Evolutionary conservation across 2,888 invertebrate genomes (phyloP).

Genomic region (Diarsia mendica): DNA sequence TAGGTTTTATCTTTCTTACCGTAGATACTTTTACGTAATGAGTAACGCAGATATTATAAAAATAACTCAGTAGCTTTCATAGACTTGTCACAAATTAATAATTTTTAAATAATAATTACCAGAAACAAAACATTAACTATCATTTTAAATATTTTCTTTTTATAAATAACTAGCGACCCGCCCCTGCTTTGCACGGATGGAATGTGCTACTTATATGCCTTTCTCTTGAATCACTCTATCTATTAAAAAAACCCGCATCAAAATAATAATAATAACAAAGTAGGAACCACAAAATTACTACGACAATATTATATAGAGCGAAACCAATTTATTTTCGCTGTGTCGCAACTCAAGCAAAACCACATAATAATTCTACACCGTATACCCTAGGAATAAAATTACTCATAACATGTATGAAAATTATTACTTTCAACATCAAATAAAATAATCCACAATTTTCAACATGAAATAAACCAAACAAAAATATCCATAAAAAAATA

Average conservation of each 20-base stretch:
- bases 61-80: too few relatives aligned
- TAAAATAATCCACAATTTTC: conserved; percentile 7
- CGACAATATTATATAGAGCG: background rate
- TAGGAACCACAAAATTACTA: background rate
- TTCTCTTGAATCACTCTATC: too few relatives aligned
- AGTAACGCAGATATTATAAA: too few relatives aligned
- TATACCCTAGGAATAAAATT: background rate
- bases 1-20: background rate
- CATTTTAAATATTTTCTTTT: background rate
- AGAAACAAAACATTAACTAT: background rate
- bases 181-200: too few relatives aligned
- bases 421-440: background rate
- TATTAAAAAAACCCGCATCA: too few relatives aligned
- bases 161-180: too few relatives aligned
- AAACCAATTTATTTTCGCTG: conserved; percentile 15
- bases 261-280: too few relatives aligned
- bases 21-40: too few relatives aligned
- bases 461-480: conserved; percentile 18
- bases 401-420: background rate
- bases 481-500: conserved; percentile 11
- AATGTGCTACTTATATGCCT: too few relatives aligned
- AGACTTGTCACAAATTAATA: background rate
- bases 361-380: background rate
- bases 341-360: background rate
- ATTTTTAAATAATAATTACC: background rate